Conservation (phyloP, 2,797 vertebrate species). For the Peromyscus eremicus region DNA sequence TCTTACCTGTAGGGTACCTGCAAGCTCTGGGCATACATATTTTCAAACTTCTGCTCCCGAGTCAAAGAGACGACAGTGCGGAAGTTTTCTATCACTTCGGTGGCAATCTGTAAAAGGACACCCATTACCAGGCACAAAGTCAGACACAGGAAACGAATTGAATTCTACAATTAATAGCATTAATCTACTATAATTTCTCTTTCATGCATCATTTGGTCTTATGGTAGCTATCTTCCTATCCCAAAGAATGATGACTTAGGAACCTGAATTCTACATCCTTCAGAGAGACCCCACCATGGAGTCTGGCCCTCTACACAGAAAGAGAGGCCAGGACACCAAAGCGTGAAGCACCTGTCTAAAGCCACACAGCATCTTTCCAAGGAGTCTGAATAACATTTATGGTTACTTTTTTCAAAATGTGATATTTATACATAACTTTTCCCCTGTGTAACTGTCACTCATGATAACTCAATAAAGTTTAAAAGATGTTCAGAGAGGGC, state of each 20-base stretch:
- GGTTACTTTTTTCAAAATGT: background rate
- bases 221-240: background rate
- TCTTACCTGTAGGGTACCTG: conserved; percentile 92
- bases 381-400: background rate
- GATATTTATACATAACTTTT: background rate
- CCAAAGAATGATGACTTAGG: background rate
- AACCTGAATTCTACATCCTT: conserved; percentile 8
- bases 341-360: background rate
- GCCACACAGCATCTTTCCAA: background rate
- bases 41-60: conserved; percentile 94
- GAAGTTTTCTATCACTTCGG: conserved; percentile 97
- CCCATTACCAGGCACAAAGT: background rate
- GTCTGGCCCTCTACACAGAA: background rate
- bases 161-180: conserved; percentile 23
- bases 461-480: background rate
- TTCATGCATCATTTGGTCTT: background rate
- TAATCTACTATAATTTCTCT: background rate
- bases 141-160: background rate
- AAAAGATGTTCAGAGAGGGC: background rate
- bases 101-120: conserved; percentile 92
- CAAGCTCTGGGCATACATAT: conserved; percentile 93
- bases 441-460: conserved; percentile 12
- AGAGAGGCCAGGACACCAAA: background rate
- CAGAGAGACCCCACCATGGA: background rate
- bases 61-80: conserved; percentile 96